Conservation (phyloP, 1,140 invertebrate genomes). For the Pygmarrhopalites habei region DNA sequence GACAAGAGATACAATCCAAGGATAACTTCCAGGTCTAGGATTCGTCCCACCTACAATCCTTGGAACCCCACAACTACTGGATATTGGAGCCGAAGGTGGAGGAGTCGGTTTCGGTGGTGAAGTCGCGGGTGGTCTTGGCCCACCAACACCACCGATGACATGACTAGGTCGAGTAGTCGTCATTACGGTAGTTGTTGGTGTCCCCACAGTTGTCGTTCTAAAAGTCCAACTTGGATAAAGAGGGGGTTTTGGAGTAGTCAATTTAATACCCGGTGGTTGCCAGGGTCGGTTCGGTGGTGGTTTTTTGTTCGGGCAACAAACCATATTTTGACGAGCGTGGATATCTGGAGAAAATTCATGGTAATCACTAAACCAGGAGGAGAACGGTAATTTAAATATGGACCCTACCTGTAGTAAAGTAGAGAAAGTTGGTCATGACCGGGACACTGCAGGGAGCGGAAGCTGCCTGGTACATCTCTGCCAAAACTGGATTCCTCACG, state of each 20-base stretch:
- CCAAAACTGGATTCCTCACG: not conserved
- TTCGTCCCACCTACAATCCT: constrained; percentile 9
- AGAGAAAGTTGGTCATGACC: not conserved
- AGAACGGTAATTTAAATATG: too few species aligned
- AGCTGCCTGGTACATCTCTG: not conserved
- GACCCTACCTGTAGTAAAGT: not conserved
- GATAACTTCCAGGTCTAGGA: constrained; percentile 15
- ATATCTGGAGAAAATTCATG: not conserved
- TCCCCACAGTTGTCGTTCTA: too few species aligned
- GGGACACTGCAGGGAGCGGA: not conserved
- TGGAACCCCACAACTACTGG: not conserved
- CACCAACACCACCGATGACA: not conserved
- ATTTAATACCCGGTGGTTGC: too few species aligned
- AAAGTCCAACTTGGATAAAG: too few species aligned
- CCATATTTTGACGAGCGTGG: not conserved
- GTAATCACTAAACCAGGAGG: not conserved
- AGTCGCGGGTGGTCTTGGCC: not conserved
- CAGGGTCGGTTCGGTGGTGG: not conserved
- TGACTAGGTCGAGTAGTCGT: too few species aligned
- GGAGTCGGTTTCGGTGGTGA: not conserved
- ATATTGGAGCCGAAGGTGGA: too few species aligned
- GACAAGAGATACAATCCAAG: constrained; percentile 31
- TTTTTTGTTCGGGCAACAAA: not conserved
- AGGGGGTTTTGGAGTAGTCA: too few species aligned
- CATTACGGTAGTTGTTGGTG: too few species aligned